Base-by-base conservation (phyloP, 2,888 invertebrate species). In the Agrilus cyanescens region DNA sequence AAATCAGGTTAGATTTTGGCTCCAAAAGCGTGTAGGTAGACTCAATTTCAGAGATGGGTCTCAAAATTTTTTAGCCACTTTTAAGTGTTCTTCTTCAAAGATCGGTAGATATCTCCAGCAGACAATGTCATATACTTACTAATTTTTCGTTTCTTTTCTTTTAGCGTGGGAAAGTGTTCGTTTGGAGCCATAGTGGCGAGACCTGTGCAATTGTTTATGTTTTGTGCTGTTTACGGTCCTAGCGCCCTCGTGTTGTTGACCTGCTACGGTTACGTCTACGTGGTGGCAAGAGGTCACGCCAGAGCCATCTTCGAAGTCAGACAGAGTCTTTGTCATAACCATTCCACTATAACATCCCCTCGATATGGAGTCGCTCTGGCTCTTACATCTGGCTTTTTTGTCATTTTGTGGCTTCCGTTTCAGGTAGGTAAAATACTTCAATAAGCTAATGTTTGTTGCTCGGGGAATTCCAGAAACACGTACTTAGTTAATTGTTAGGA, bases 211-310 rank as follows among this genome's bases (percentile, higher is more conserved):
- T 65, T 75, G 45, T 71, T 76, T 53, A 68, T 75, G 61, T 72
- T 75, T 46, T 68, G 71, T 50, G 72, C 74, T 16, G 72, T 79
- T 34, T 78, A 76, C 65, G 72, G 73, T 18, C 78, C 78, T 4
- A 73, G 76, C 49, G 72, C 75, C 12, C 54, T 74, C 31, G 68
- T 75, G 18, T 66, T 78, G 8, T 60, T 76, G 35, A 67, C 71
- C 34, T 78, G 77, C 58, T 79, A 79, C 61, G 70, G 71, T 50
- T 76, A 78, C 63, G 75, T 79, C 46, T 78, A 76, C 57, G 64
- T 74, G 45, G 72, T 79, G 25, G 79, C 79, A 10, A 62, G 78
- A 44, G 74, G 74, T 44, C 78, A 79, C 52, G 78, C 77, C 12
- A 63, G 74, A 36, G 77, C 78, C 32, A 78, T 78, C 51, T 75